These are phyloP conservation scores for Lepeophtheirus nordmannii DNA, from an alignment of 2,888 invertebrate genomes.

Conservation along the genomic window DNA sequence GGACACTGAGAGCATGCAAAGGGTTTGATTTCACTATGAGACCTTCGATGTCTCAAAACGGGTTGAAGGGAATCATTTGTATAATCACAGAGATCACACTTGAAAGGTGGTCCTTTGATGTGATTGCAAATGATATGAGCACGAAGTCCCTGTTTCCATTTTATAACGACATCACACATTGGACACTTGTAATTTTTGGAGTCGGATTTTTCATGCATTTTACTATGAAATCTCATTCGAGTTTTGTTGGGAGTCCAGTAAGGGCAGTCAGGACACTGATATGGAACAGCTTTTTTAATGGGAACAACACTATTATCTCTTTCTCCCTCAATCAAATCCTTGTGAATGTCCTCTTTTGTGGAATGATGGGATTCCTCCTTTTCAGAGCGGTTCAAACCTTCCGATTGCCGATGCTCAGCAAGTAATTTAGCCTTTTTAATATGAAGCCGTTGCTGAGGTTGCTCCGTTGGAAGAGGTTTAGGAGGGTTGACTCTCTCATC, in stretches of 20 bases:
- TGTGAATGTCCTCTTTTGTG: background rate
- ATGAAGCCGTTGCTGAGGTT: background rate
- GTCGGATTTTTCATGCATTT: constrained; percentile 39
- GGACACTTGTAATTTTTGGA: constrained; percentile 46
- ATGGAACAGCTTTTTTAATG: background rate
- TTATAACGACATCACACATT: constrained; percentile 46
- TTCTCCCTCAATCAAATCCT: background rate
- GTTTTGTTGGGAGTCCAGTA: background rate
- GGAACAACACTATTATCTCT: background rate
- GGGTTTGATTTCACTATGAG: constrained; percentile 40
- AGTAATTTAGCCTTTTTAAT: constrained; percentile 13
- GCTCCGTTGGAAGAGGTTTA: too few species aligned
- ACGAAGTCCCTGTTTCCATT: constrained; percentile 46
- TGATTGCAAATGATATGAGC: constrained; percentile 43
- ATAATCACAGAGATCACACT: constrained; percentile 41
- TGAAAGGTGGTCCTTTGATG: constrained; percentile 47
- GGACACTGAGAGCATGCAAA: constrained; percentile 34
- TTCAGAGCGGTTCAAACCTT: background rate
- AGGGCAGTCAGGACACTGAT: background rate
- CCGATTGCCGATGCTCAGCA: constrained; percentile 6
- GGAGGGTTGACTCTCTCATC: too few species aligned
- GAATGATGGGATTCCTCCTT: background rate
- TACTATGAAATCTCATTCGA: constrained; percentile 30
- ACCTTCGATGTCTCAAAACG: constrained; percentile 44
- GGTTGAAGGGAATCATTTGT: constrained; percentile 40